Evolutionary conservation across 2,888 invertebrate species (phyloP).

Genomic region (Gymnoscelis rufifasciata): DNA sequence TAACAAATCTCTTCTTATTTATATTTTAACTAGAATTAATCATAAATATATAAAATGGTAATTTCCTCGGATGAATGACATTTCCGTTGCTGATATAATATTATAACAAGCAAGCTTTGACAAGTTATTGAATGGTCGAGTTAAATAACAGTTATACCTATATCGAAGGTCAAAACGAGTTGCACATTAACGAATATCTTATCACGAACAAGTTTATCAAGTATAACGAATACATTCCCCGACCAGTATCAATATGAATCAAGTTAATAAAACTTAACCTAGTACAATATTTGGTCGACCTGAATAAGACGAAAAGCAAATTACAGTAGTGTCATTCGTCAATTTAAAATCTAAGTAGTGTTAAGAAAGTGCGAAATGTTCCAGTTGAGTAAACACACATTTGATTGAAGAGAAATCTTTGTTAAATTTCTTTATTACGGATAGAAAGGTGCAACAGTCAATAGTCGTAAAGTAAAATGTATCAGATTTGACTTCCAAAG

Average conservation of each 20-base stretch:
- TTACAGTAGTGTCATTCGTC: slow-evolving; percentile 31
- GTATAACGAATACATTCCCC: slow-evolving; percentile 1
- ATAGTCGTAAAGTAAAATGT: neutral
- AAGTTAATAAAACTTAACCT: neutral
- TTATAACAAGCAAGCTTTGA: neutral
- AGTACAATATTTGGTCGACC: no score
- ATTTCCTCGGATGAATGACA: no score
- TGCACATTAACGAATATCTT: slow-evolving; percentile 18
- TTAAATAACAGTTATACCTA: slow-evolving; percentile 15
- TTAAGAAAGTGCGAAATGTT: slow-evolving; percentile 16
- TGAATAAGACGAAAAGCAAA: no score
- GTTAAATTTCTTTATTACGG: neutral
- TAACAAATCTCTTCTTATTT: no score
- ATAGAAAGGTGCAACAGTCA: neutral
- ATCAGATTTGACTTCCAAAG: no score
- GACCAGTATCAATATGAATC: neutral
- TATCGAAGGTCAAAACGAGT: slow-evolving; percentile 24
- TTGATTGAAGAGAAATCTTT: neutral
- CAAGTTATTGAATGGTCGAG: slow-evolving; percentile 7
- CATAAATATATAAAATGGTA: no score
- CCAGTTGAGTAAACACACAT: slow-evolving; percentile 1
- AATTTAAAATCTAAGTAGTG: slow-evolving; percentile 9
- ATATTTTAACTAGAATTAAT: no score
- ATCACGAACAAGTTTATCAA: slow-evolving; percentile 10
- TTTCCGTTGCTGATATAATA: no score